A percentile compares a stretch with the other conserved stretches of the same genome.
These are phyloP conservation scores for Mycteria americana DNA, from an alignment of 2,797 vertebrate genomes.

Conservation along the genomic window DNA sequence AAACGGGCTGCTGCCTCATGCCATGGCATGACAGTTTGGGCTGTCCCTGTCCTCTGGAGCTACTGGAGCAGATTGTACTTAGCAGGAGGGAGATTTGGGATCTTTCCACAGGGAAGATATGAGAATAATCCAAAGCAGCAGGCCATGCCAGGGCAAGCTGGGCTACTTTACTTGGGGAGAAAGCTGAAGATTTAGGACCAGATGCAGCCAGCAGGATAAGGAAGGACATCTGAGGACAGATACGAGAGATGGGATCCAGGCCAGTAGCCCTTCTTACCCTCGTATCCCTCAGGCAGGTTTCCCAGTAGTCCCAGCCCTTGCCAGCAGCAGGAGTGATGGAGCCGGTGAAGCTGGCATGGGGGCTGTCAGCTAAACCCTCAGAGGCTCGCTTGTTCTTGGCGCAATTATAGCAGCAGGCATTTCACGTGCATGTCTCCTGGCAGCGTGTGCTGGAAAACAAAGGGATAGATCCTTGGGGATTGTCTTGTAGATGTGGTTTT, in stretches of 20 bases:
- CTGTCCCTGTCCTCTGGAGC: background rate
- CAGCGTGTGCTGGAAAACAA: background rate
- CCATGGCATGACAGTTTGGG: background rate
- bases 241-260: background rate
- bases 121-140: background rate
- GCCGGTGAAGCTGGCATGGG: rapidly evolving
- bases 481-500: background rate
- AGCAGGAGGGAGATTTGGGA: background rate
- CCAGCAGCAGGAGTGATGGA: background rate
- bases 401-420: background rate
- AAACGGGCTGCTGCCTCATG: background rate
- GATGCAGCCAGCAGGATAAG: background rate
- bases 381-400: background rate
- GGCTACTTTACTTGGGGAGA: background rate
- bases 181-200: background rate
- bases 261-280: background rate
- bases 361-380: background rate
- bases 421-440: background rate
- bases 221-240: background rate
- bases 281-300: background rate
- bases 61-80: background rate
- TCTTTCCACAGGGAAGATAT: background rate
- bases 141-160: background rate
- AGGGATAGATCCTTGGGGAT: background rate
- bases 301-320: background rate